Conservation (phyloP, 2,888 invertebrate species). For the Notocelia uddmanniana region DNA sequence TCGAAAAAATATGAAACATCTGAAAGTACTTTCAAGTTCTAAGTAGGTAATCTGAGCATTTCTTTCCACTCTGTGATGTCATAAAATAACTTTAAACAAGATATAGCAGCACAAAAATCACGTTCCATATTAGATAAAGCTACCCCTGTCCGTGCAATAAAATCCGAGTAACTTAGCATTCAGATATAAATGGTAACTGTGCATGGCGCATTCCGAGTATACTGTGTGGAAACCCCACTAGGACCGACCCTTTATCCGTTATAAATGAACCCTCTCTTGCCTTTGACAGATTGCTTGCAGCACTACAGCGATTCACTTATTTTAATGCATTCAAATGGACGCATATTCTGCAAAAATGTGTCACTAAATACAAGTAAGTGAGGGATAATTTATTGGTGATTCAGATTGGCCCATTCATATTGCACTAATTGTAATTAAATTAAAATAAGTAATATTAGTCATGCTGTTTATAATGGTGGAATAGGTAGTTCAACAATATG, state of each 20-base stretch:
- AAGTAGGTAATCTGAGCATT: background rate
- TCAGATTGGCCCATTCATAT: background rate
- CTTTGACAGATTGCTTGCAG: conserved; percentile 43
- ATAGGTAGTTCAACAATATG: no score
- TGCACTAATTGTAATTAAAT: background rate
- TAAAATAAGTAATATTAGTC: background rate
- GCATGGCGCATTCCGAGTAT: conserved; percentile 28
- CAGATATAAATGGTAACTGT: conserved; percentile 39
- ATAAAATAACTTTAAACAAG: conserved; percentile 3
- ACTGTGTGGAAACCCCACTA: conserved; percentile 27
- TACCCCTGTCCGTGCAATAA: conserved; percentile 34
- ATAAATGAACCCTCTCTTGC: conserved; percentile 37
- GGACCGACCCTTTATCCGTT: conserved; percentile 26
- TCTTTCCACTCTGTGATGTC: background rate
- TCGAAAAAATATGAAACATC: background rate
- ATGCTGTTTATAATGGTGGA: no score
- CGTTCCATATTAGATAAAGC: conserved; percentile 40
- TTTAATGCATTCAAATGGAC: conserved; percentile 41
- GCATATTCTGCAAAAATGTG: conserved; percentile 34
- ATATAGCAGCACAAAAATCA: conserved; percentile 14
- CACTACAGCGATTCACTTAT: conserved; percentile 40
- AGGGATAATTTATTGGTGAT: conserved; percentile 12
- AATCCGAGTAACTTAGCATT: conserved; percentile 35
- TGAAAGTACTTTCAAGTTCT: background rate
- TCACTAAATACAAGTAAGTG: conserved; percentile 19